Conservation (phyloP, 2,797 vertebrate genomes). For the Acipenser transmontanus region DNA sequence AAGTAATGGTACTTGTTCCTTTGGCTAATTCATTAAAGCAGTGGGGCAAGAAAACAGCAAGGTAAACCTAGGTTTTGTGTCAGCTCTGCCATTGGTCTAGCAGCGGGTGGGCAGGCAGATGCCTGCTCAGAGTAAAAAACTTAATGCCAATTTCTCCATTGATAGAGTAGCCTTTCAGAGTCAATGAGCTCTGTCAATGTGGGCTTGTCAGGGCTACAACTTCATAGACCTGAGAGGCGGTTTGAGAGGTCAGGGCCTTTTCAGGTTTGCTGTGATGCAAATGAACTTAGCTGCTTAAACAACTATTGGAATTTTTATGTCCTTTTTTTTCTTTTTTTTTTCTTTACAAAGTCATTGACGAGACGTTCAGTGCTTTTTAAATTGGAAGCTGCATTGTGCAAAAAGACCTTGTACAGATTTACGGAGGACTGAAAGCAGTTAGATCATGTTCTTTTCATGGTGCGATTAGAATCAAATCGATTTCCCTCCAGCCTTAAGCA, state of each 20-base stretch:
- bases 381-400: constrained; percentile 94
- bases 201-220: constrained; percentile 89
- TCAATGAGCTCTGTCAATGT: constrained; percentile 97
- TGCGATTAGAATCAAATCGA: constrained; percentile 99
- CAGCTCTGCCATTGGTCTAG: constrained; percentile 70
- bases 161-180: constrained; percentile 97
- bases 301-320: constrained; percentile 99
- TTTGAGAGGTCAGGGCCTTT: constrained; percentile 94
- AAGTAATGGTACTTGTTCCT: not conserved
- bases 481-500: constrained; percentile 87
- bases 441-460: constrained; percentile 99
- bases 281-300: constrained; percentile 97
- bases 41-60: constrained; percentile 29
- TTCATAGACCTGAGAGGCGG: constrained; percentile 90
- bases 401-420: constrained; percentile 92
- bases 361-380: constrained; percentile 99
- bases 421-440: constrained; percentile 98
- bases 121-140: constrained; percentile 78
- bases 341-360: constrained; percentile 98
- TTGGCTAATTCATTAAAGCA: not conserved
- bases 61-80: constrained; percentile 69
- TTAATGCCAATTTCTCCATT: constrained; percentile 84
- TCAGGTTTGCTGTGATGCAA: constrained; percentile 97
- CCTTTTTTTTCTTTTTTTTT: constrained; percentile 73
- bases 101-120: constrained; percentile 91